A percentile compares a stretch with the other conserved stretches of the same genome.
phyloP scores from a whole-genome alignment of 2,113 vertebrate genomes.

The Edolisoma coerulescens region DNA sequence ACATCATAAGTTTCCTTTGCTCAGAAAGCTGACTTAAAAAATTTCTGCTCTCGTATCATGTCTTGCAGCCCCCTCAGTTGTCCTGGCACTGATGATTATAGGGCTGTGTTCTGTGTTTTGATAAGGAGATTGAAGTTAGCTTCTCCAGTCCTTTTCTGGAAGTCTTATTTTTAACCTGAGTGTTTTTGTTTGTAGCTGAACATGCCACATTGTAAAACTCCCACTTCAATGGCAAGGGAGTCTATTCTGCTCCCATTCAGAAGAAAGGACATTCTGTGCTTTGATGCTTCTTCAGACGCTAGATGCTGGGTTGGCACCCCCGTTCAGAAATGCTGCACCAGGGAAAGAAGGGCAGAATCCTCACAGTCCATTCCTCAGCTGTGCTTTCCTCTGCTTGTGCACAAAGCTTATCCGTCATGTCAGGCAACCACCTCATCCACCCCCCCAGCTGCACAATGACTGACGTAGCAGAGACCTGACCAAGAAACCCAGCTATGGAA shows the following conservation, averaged over 20 bases:
- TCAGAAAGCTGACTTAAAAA: neutral
- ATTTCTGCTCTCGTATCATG: neutral
- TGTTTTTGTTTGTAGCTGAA: neutral
- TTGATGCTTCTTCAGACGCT: neutral
- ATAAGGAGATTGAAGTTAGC: neutral
- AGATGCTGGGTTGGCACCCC: neutral
- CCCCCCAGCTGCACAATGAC: neutral
- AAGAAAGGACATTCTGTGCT: neutral
- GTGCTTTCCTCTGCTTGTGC: neutral
- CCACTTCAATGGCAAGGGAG: neutral
- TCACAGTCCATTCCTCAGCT: neutral
- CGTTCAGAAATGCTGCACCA: neutral
- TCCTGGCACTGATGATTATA: neutral
- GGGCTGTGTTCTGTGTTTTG: neutral
- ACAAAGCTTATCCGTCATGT: neutral
- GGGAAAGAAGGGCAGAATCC: neutral
- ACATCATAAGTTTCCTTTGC: neutral
- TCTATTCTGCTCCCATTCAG: neutral
- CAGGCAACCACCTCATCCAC: rapidly evolving
- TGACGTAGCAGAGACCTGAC: neutral
- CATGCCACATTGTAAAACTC: neutral
- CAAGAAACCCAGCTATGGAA: neutral
- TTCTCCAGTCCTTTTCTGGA: neutral
- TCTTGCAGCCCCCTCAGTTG: neutral
- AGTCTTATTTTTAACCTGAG: neutral